phyloP scores from a whole-genome alignment of 2,113 vertebrate genomes.

The Paracanthobrama guichenoti region DNA sequence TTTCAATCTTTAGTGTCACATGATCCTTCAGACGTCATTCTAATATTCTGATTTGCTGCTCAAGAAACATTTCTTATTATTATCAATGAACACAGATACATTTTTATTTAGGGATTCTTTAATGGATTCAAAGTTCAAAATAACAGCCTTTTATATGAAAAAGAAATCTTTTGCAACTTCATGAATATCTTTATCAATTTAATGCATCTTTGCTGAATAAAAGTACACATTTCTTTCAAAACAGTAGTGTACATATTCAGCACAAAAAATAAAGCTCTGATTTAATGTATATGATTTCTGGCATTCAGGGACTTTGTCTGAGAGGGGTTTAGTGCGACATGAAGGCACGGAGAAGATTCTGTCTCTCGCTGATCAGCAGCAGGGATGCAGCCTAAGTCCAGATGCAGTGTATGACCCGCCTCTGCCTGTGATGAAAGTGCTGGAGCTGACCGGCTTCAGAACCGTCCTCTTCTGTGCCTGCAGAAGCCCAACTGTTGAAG shows the following conservation, averaged over 20 bases:
- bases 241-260: too few species aligned
- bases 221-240: too few species aligned
- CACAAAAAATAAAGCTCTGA: too few species aligned
- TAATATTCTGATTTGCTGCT: background rate
- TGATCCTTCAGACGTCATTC: background rate
- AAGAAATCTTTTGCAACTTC: too few species aligned
- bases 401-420: slow-evolving; percentile 65
- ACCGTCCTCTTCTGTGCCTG: slow-evolving; percentile 72
- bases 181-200: too few species aligned
- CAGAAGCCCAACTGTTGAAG: slow-evolving; percentile 62
- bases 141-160: too few species aligned
- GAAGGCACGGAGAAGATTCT: slow-evolving; percentile 14
- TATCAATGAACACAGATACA: background rate
- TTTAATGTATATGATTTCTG: background rate
- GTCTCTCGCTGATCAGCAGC: background rate
- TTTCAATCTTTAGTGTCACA: background rate
- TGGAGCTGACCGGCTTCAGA: slow-evolving; percentile 55
- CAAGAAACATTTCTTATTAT: background rate
- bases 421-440: slow-evolving; percentile 50
- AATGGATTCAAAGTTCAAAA: background rate
- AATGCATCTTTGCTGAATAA: too few species aligned
- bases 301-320: slow-evolving; percentile 69
- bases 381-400: background rate
- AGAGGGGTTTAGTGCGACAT: slow-evolving; percentile 69
- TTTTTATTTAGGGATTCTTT: background rate